Conservation (phyloP, 2,888 invertebrate genomes). For the Drosophila testacea region DNA sequence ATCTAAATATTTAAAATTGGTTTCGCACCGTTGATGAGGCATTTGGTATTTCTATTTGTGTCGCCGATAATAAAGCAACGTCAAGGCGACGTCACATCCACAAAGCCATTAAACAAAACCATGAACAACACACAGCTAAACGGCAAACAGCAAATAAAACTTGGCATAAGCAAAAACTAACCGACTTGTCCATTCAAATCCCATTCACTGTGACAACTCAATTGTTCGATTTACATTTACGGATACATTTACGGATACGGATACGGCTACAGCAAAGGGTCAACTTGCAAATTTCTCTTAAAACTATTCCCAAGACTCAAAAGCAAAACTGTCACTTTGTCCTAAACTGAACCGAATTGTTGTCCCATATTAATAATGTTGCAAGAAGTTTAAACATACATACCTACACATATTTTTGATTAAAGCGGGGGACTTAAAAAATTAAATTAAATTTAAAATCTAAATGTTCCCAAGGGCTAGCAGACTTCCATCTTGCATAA, state of each 20-base stretch:
- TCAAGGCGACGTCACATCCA: conserved; percentile 48
- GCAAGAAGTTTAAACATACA: too few species aligned
- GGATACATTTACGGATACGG: conserved; percentile 7
- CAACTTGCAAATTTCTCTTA: conserved; percentile 32
- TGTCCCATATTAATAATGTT: background rate
- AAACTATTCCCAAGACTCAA: conserved; percentile 21
- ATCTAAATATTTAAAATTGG: conserved; percentile 78
- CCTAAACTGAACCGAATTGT: background rate
- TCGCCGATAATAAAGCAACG: conserved; percentile 53
- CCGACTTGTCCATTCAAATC: conserved; percentile 41
- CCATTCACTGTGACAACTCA: conserved; percentile 41
- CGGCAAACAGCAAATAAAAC: conserved; percentile 10
- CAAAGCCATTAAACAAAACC: conserved; percentile 46
- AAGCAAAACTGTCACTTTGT: background rate
- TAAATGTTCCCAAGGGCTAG: too few species aligned
- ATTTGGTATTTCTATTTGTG: conserved; percentile 56
- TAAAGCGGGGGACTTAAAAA: too few species aligned
- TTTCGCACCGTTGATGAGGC: conserved; percentile 57
- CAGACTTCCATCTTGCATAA: too few species aligned
- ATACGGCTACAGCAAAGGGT: conserved; percentile 53
- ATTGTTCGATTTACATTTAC: conserved; percentile 24
- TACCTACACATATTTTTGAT: too few species aligned
- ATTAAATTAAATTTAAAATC: too few species aligned
- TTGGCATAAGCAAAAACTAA: conserved; percentile 28
- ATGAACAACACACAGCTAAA: conserved; percentile 24